Conservation (phyloP, 2,888 invertebrate genomes). For the Amaurobius ferox region DNA sequence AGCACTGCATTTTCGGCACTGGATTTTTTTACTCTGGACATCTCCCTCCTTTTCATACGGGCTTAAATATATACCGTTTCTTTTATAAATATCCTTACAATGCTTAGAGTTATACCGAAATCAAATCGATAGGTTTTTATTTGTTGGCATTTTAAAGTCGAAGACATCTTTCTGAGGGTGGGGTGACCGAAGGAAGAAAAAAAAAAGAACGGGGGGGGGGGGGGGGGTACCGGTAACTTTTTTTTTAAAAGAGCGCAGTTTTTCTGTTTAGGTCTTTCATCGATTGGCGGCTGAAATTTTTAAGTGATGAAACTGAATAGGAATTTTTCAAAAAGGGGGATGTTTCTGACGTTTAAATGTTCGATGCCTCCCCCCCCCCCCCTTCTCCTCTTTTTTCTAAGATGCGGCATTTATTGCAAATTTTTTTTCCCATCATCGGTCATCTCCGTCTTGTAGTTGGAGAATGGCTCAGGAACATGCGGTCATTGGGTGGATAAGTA, state of each 20-base stretch:
- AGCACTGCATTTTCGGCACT: too few species aligned
- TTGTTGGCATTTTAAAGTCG: not conserved
- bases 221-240: not conserved
- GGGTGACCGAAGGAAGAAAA: not conserved
- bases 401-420: not conserved
- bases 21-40: too few species aligned
- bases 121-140: conserved; percentile 1
- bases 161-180: not conserved
- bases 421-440: conserved; percentile 8
- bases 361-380: not conserved
- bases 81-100: too few species aligned
- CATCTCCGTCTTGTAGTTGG: not conserved
- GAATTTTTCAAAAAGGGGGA: conserved; percentile 45
- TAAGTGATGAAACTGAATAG: conserved; percentile 35
- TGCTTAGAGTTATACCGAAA: too few species aligned
- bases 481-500: not conserved
- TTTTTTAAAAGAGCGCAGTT: not conserved
- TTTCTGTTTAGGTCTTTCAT: not conserved
- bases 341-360: conserved; percentile 69
- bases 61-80: too few species aligned
- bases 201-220: not conserved
- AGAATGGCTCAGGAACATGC: not conserved
- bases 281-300: conserved; percentile 6
- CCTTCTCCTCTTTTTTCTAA: not conserved
- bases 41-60: too few species aligned